Evolutionary conservation across 2,113 vertebrate species (phyloP).

Genomic region (Microcebus ravelobensis): DNA sequence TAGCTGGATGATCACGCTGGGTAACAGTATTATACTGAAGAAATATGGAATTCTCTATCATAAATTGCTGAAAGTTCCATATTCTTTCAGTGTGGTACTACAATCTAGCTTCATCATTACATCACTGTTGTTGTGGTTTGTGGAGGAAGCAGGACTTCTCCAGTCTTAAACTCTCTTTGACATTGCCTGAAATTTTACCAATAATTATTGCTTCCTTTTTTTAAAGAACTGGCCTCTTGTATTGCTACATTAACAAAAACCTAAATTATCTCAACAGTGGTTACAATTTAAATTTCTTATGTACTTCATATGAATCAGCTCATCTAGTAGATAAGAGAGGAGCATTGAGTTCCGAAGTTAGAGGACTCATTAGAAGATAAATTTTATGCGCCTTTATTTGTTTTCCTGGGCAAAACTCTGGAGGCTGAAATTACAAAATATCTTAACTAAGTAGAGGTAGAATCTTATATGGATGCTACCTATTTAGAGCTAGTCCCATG

Average conservation of each 20-base stretch:
- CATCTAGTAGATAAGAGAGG: not conserved
- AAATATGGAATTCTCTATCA: not conserved
- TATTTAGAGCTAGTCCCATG: not conserved
- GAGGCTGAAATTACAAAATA: constrained; percentile 4
- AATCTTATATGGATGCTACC: not conserved
- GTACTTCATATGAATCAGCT: not conserved
- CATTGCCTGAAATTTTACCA: constrained; percentile 32
- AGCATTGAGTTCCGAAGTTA: not conserved
- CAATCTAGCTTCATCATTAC: not conserved
- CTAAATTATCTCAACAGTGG: not conserved
- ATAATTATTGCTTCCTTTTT: constrained; percentile 5
- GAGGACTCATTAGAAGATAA: constrained; percentile 40
- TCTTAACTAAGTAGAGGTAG: constrained; percentile 11
- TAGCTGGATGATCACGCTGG: not conserved
- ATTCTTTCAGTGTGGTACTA: not conserved
- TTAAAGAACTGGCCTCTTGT: not conserved
- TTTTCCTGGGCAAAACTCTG: not conserved
- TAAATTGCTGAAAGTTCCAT: not conserved
- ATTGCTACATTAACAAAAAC: not conserved
- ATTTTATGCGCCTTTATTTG: not conserved
- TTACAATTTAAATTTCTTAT: constrained; percentile 21
- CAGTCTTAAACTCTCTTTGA: not conserved
- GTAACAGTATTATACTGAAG: not conserved
- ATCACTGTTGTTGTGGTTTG: not conserved
- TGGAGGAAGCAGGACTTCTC: not conserved